Conservation (phyloP, 2,888 invertebrate species). For the Clitarchus hookeri region DNA sequence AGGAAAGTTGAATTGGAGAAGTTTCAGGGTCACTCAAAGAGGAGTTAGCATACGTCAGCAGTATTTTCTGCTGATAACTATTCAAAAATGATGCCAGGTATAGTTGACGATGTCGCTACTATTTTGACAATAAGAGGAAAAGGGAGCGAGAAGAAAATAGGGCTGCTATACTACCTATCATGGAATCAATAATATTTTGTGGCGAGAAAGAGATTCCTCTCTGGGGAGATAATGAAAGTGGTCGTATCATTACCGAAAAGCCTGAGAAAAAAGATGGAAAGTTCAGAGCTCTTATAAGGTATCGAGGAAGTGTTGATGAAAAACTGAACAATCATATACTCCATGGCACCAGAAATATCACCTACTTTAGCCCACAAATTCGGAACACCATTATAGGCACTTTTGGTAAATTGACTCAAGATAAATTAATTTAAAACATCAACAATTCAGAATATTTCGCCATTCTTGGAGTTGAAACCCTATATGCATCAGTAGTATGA, state of each 20-base stretch:
- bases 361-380: too few relatives aligned
- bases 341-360: background rate
- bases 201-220: background rate
- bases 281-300: background rate
- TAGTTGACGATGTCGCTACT: background rate
- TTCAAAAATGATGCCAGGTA: background rate
- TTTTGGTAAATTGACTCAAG: too few relatives aligned
- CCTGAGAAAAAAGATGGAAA: background rate
- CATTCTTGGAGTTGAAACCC: background rate
- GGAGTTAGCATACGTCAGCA: background rate
- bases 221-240: too few relatives aligned
- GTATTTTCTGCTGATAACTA: background rate
- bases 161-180: background rate
- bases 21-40: background rate
- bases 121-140: background rate
- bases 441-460: too few relatives aligned
- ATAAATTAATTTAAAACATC: too few relatives aligned
- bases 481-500: background rate
- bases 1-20: background rate
- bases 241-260: background rate
- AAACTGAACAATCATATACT: background rate
- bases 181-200: background rate
- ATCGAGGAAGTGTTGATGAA: background rate
- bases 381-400: too few relatives aligned
- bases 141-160: background rate